Evolutionary conservation across 2,113 vertebrate genomes (phyloP), one percentile per base, ranked within the genome.

Genomic region (Cnemophilus loriae): DNA sequence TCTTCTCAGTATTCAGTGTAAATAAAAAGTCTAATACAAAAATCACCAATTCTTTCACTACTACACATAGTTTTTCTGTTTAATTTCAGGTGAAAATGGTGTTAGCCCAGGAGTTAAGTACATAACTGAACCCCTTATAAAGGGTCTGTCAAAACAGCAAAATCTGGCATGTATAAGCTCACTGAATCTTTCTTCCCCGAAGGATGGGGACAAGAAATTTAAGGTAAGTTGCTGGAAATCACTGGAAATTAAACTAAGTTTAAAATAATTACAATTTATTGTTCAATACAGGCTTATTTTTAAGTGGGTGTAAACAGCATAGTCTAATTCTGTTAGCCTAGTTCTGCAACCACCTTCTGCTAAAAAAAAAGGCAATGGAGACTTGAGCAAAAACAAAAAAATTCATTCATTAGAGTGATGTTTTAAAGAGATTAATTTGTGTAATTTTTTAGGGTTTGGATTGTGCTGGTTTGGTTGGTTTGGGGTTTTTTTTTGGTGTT

Each of bases 51-150:
- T 47, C 21, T 70, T 82, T 55, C 33, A 8, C 30, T 64, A 17
- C 20, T 89, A 21, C 76, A 33, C 37, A 13, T 12, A 56, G 11
- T 97, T 52, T 95, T 95, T 97, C 30, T 85, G 39, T 86, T 97
- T 85, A 13, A 91, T 97, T 98, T 96, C 92, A 99, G 98, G 75
- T 94, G 96, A 93, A 96, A 94, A 93, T 61, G 84, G 68, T 89
- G 49, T 91, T 79, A 88, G 35, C 74, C 55, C 91, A 44, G 98
- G 98, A 67, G 96, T 98, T 39, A 96, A 96, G 57, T 99, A 99
- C 85, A 98, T 99, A 81, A 99, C 98, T 22, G 98, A 99, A 39
- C 52, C 97, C 16, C 96, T 99, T 46, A 95, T 99, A 76, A 98
- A 97, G 88, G 84, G 96, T 69, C 81, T 98, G 61, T 95, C 98